A percentile compares a stretch with the other conserved stretches of the same genome.
Conservation (phyloP, 2,113 vertebrate species). For the Rhinogobius similis region DNA sequence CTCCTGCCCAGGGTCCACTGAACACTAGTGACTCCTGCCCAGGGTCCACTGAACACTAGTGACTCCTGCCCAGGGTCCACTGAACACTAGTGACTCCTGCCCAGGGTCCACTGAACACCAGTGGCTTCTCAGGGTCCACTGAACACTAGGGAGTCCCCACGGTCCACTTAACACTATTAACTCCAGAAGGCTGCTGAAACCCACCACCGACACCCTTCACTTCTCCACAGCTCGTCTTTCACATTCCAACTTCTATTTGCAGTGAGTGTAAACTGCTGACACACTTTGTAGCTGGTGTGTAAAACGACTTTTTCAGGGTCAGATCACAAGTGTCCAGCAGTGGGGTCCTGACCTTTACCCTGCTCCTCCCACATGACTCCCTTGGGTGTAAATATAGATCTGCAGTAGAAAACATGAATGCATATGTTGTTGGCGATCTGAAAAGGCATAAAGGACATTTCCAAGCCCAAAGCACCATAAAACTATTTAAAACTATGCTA, state of each 20-base stretch:
- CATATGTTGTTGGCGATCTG: neutral
- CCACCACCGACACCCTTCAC: neutral
- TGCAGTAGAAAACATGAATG: neutral
- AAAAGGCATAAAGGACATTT: neutral
- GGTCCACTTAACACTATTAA: neutral
- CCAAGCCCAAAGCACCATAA: neutral
- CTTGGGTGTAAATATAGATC: neutral
- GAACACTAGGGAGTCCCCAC: neutral
- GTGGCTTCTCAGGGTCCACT: too few species aligned
- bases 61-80: neutral
- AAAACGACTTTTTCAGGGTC: slow-evolving; percentile 17
- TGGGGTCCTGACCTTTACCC: neutral
- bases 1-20: too few species aligned
- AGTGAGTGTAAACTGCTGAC: slow-evolving; percentile 38
- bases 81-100: neutral
- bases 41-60: too few species aligned
- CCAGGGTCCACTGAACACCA: neutral
- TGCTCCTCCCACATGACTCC: neutral
- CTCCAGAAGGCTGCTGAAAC: neutral
- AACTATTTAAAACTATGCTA: neutral
- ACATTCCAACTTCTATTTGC: slow-evolving; percentile 56
- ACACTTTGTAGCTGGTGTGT: slow-evolving; percentile 30
- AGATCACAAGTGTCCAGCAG: slow-evolving; percentile 18
- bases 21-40: too few species aligned
- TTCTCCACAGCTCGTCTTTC: slow-evolving; percentile 45